phyloP scores from a whole-genome alignment of 2,888 invertebrate species.

The Synergus laeviventris region DNA sequence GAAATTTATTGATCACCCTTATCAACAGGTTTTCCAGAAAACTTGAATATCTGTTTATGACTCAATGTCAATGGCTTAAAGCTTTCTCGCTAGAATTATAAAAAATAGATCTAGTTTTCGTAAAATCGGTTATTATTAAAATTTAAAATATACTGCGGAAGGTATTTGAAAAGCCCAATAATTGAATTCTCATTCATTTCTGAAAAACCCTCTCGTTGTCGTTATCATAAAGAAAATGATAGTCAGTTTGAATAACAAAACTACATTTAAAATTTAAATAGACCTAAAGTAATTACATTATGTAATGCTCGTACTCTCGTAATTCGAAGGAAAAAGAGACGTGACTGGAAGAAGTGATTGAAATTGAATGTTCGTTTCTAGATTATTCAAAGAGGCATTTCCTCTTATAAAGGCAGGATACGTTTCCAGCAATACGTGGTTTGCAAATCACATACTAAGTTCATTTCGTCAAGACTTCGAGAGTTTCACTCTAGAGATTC shows the following conservation, averaged over 20 bases:
- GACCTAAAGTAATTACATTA: constrained; percentile 44
- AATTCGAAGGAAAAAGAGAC: background rate
- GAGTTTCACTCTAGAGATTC: background rate
- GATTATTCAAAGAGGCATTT: background rate
- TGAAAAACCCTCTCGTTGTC: background rate
- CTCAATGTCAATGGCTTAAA: background rate
- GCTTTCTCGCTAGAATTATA: background rate
- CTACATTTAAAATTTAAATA: constrained; percentile 50
- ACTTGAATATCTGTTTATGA: background rate
- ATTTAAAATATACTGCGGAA: background rate
- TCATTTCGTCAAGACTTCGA: background rate
- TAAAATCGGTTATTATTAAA: background rate
- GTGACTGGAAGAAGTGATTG: background rate
- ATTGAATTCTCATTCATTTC: background rate
- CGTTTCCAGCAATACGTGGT: background rate
- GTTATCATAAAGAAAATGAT: background rate
- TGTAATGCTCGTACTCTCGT: constrained; percentile 10
- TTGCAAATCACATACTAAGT: background rate
- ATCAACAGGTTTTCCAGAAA: background rate
- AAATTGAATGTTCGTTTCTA: background rate
- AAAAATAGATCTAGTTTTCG: background rate
- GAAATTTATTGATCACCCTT: no score
- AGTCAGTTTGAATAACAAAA: background rate
- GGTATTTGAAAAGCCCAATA: background rate
- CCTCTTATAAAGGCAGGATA: background rate